Base-by-base conservation (phyloP, 92 coral and sea anemone species). In the Galaxea fascicularis region DNA sequence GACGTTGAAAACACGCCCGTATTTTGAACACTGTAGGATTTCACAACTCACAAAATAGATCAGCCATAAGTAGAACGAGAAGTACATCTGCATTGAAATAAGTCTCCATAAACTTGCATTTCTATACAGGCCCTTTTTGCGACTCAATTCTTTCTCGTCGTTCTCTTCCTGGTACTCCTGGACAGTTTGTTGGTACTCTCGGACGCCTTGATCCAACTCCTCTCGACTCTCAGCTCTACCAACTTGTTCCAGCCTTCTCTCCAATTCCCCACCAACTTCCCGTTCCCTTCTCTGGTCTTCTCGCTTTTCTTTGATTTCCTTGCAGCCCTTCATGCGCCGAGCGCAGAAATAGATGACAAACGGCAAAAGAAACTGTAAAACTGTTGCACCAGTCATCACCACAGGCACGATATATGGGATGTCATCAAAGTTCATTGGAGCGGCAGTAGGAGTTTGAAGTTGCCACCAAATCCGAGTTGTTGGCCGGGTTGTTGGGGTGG, bases 1-100 rank as follows among this genome's bases (percentile, higher is more conserved):
- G n/a, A 4, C 8, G 2, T 68, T 62, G 66, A 93, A 80, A 49
- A 93, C 70, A 12, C 39, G 56, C n/a, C 94, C 97, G 45, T 85
- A 79, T 28, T 39, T 29, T n/a, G 84, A 65, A 26, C 93, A 88
- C n/a, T 82, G 76, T n/a, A 88, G 35, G 29, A 91, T 83, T 28
- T 71, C 82, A 74, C 92, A 93, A 12, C 92, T 86, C 54, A 85
- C 72, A 45, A 88, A 65, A 58, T 79, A 93, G 17, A 91, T 26
- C 8, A 82, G 65, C 97, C 97, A 93, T 63, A 93, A 62, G 47
- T 79, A 85, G 49, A 93, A 93, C 24, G 97, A 93, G 73, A 91
- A 77, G 53, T 64, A 88, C 80, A 91, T 26, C 18, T 87, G 87
- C 91, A 93, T 85, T 25, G 97, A 93, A 49, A 80, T 68, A 29